Conservation (phyloP, 2,888 invertebrate species). For the Scaptodrosophila latifasciaeformis region DNA sequence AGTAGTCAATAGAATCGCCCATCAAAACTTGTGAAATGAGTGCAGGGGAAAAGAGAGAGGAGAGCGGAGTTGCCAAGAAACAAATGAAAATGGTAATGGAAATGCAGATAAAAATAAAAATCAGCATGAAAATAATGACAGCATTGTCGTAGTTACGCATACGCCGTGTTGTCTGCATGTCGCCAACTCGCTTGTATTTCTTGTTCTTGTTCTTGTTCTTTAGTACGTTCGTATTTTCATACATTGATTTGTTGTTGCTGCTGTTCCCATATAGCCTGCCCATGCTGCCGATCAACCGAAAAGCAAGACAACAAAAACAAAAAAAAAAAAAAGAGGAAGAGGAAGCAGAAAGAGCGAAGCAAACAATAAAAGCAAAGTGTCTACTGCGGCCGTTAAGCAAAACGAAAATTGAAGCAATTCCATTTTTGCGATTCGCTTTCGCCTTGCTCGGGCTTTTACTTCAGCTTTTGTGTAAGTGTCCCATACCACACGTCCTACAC, state of each 20-base stretch:
- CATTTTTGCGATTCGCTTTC: constrained; percentile 25
- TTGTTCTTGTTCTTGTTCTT: constrained; percentile 1
- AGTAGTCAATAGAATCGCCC: neutral
- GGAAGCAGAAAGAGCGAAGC: constrained; percentile 19
- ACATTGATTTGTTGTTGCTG: neutral
- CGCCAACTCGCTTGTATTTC: neutral
- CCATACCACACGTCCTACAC: constrained; percentile 4
- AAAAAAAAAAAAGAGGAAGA: neutral
- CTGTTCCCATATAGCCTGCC: neutral
- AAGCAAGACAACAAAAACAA: neutral
- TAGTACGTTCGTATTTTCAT: too few relatives aligned
- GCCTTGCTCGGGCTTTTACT: constrained; percentile 15
- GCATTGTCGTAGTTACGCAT: constrained; percentile 28
- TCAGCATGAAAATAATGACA: constrained; percentile 69
- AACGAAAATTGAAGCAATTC: constrained; percentile 69
- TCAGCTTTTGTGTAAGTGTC: neutral
- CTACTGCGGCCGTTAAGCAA: constrained; percentile 63
- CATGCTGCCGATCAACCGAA: neutral
- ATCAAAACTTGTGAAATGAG: too few relatives aligned
- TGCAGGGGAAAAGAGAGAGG: neutral
- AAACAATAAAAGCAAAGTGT: constrained; percentile 70
- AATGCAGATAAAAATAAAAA: constrained; percentile 68
- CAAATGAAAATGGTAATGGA: constrained; percentile 60
- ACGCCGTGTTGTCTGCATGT: constrained; percentile 6
- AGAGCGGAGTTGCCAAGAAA: too few relatives aligned